Percentiles rank a stretch among this genome's conserved stretches.
Evolutionary conservation across 2,797 vertebrate species (phyloP).

Genomic region (Dryobates pubescens): DNA sequence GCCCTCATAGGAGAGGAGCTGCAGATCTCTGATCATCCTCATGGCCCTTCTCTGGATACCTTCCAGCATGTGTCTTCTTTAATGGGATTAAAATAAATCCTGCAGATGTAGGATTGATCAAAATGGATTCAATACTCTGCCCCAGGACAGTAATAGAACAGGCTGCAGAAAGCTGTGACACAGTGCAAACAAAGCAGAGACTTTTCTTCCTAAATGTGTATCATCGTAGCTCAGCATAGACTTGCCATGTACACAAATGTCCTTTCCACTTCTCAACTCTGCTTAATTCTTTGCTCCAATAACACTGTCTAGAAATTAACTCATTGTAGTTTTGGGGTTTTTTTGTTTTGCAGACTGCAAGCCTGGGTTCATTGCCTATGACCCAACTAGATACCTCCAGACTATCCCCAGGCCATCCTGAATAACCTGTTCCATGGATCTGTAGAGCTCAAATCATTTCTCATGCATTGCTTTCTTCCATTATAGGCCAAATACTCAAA

Average conservation of each 20-base stretch:
- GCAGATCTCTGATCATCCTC: no score
- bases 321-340: not conserved
- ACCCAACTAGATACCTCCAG: not conserved
- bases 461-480: not conserved
- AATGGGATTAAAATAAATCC: not conserved
- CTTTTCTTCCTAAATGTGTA: not conserved
- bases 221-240: not conserved
- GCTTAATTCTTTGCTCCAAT: not conserved
- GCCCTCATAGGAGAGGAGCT: no score
- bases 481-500: not conserved
- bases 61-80: not conserved
- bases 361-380: not conserved
- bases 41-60: no score
- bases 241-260: not conserved
- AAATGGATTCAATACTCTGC: not conserved
- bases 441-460: not conserved
- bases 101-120: not conserved
- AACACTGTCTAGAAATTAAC: rapidly evolving
- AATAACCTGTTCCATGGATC: not conserved
- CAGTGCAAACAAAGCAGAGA: not conserved
- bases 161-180: not conserved
- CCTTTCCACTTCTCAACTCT: not conserved
- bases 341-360: not conserved
- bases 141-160: not conserved
- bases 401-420: not conserved